Base-by-base conservation (phyloP, 1,140 invertebrate genomes). In the Bombus balteatus region DNA sequence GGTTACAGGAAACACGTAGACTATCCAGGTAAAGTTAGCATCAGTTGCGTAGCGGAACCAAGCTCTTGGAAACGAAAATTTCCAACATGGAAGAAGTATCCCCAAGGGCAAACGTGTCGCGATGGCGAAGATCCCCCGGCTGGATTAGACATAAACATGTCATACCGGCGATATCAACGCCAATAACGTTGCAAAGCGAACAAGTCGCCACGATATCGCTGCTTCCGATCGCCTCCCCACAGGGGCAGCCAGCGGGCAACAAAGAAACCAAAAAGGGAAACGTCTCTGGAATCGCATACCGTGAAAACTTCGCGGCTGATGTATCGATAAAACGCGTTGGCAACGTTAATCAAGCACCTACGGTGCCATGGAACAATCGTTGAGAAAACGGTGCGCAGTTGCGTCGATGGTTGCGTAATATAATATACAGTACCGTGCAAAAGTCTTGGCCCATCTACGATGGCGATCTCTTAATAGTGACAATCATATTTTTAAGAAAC, bases 251-350 rank as follows among this genome's bases (percentile, higher is more conserved):
- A 57, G 10, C 70, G 53, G 28, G 57, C 53, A 74, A 74, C 80
- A 82, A 81, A 81, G 79, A 81, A 81, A 39, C 47, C 53, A 57
- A 81, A 81, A 81, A 81, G 79, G 79, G 57, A 81, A 81, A 81
- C 79, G 53, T 81, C 34, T 70, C 70, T 53, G 53, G 6, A 9
- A 12, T n/a, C 79, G 70, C 18, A 53, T 37, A 82, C 80, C 80
- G 80, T 82, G 80, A 82, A 82, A 82, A 82, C 53, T 62, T 74
- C 53, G 70, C 41, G 41, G 76, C 79, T 73, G 80, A 82, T 82
- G 70, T 62, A 47, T 82, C 80, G 80, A 74, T 82, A 81, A 81
- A 81, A 72, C 28, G 37, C 37, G 68, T 28, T 75, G 34, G 37
- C 37, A 72, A 72, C 79, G 79, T 73, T 81, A 53, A 81, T 81